Percentiles rank a stretch among this genome's conserved stretches.
Conservation (phyloP, 2,113 vertebrate species). For the Plecotus auritus region DNA sequence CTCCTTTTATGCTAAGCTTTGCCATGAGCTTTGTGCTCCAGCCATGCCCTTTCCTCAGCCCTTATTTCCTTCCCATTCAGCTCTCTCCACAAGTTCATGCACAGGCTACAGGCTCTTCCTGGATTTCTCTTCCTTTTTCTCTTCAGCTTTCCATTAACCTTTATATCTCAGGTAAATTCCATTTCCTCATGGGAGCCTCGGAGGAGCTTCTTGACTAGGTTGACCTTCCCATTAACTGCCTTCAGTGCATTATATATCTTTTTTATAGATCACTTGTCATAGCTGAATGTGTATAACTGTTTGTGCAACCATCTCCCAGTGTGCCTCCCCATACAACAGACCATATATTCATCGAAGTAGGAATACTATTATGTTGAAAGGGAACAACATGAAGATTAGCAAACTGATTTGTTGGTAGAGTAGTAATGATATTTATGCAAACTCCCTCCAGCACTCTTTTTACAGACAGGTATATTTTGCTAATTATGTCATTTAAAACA, state of each 20-base stretch:
- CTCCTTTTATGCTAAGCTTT: background rate
- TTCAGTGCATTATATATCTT: background rate
- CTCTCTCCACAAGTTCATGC: background rate
- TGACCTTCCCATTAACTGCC: background rate
- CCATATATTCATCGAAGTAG: background rate
- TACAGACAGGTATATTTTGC: background rate
- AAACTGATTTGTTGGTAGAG: background rate
- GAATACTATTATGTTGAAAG: no score
- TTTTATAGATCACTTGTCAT: background rate
- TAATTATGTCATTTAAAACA: background rate
- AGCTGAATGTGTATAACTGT: background rate
- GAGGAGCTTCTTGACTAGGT: background rate
- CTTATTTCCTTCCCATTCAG: background rate
- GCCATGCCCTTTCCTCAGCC: background rate
- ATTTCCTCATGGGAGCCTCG: background rate
- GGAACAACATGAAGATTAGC: background rate
- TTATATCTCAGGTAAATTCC: background rate
- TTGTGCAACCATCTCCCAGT: background rate
- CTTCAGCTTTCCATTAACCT: background rate
- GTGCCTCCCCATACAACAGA: background rate
- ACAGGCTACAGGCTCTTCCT: background rate
- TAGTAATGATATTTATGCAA: background rate
- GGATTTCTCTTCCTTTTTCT: background rate
- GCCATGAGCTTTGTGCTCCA: background rate
- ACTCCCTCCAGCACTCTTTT: background rate